A percentile compares a stretch with the other conserved stretches of the same genome.
Evolutionary conservation across 1,140 invertebrate genomes (phyloP).

Genomic region (Dreissena polymorpha): DNA sequence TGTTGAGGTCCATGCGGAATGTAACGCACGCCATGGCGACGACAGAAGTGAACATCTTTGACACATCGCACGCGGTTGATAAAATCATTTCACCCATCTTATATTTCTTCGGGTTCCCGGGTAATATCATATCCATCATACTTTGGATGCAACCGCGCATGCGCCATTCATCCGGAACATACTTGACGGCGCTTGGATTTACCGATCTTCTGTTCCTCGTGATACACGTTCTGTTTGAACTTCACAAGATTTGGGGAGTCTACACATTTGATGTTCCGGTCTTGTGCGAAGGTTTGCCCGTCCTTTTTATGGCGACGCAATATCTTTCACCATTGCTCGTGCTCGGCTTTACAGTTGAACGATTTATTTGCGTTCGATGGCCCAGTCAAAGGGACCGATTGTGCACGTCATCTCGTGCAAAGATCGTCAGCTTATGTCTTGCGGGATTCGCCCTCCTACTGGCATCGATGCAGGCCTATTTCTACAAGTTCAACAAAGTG

Average conservation of each 20-base stretch:
- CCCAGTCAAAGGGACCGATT: conserved; percentile 89
- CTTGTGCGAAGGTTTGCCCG: conserved; percentile 67
- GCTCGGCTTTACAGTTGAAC: conserved; percentile 90
- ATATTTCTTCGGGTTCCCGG: conserved; percentile 73
- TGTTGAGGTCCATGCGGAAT: conserved; percentile 33
- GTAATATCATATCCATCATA: conserved; percentile 69
- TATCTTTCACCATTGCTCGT: conserved; percentile 73
- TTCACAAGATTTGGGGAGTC: conserved; percentile 73
- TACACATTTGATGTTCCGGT: conserved; percentile 60
- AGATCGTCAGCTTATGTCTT: conserved; percentile 81
- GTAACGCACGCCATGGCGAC: conserved; percentile 13
- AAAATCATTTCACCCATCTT: conserved; percentile 68
- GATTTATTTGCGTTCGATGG: conserved; percentile 96
- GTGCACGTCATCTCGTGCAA: conserved; percentile 89
- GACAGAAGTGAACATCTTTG: conserved; percentile 6
- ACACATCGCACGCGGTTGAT: conserved; percentile 55
- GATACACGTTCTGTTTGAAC: conserved; percentile 72
- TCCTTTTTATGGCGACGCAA: conserved; percentile 68
- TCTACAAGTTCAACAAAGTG: conserved; percentile 67
- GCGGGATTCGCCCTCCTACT: conserved; percentile 58
- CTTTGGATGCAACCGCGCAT: conserved; percentile 73
- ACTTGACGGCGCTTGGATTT: conserved; percentile 73
- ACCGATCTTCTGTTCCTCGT: conserved; percentile 71
- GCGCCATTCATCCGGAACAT: conserved; percentile 74
- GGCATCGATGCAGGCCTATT: conserved; percentile 69